Evolutionary conservation across 2,888 invertebrate genomes (phyloP).

Genomic region (Tetramorium bicarinatum): DNA sequence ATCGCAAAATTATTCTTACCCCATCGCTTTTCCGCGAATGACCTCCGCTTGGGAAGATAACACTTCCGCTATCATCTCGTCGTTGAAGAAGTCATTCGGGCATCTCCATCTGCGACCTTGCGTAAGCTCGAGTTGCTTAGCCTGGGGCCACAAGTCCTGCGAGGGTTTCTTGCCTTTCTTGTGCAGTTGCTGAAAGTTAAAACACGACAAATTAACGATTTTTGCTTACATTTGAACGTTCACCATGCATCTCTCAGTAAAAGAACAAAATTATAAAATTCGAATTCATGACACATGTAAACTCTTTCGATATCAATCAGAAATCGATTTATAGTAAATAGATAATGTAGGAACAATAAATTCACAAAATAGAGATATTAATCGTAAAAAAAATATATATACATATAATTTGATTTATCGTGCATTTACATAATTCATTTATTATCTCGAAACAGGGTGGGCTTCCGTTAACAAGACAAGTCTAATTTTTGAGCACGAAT

Average conservation of each 20-base stretch:
- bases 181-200: conserved; percentile 76
- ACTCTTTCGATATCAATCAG: background rate
- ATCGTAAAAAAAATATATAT: background rate
- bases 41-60: conserved; percentile 95
- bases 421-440: conserved; percentile 15
- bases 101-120: conserved; percentile 93
- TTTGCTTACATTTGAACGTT: background rate
- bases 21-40: conserved; percentile 93
- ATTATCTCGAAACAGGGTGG: background rate
- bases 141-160: conserved; percentile 88
- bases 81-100: conserved; percentile 95
- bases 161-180: conserved; percentile 81
- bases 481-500: conserved; percentile 4
- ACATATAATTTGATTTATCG: conserved; percentile 9
- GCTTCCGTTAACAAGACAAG: background rate
- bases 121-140: conserved; percentile 91
- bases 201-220: background rate
- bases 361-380: background rate
- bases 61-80: conserved; percentile 95
- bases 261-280: background rate
- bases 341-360: background rate
- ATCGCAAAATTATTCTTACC: conserved; percentile 88
- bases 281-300: background rate
- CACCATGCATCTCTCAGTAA: conserved; percentile 28
- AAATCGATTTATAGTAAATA: background rate